Conservation (phyloP, 2,113 vertebrate species). For the Coturnix japonica region DNA sequence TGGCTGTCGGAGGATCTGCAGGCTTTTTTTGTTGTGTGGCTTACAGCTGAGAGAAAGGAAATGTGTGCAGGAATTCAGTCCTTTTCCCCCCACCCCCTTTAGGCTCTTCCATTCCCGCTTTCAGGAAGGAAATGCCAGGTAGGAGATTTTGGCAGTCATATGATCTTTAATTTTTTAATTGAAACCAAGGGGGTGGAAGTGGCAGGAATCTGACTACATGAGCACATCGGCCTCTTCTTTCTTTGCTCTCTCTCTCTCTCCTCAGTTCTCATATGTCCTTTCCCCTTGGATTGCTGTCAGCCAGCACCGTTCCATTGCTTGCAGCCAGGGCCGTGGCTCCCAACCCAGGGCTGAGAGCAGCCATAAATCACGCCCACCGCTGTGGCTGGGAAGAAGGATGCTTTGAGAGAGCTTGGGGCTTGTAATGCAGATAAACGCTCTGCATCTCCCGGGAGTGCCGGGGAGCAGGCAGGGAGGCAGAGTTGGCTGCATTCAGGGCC, state of each 20-base stretch:
- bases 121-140: not conserved
- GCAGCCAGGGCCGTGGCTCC: not conserved
- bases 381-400: constrained; percentile 17
- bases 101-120: not conserved
- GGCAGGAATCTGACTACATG: not conserved
- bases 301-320: not conserved
- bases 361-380: constrained; percentile 24
- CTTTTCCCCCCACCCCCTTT: not conserved
- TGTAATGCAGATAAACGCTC: constrained; percentile 55
- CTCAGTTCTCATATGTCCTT: not conserved
- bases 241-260: not conserved
- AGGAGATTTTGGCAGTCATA: not conserved
- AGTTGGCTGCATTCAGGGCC: constrained; percentile 25
- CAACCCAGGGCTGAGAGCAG: not conserved
- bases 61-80: not conserved
- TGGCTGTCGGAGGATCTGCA: constrained; percentile 1
- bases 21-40: not conserved
- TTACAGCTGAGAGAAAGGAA: not conserved
- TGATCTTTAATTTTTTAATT: not conserved
- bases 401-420: constrained; percentile 24
- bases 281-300: not conserved
- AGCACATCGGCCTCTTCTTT: not conserved
- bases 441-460: constrained; percentile 1
- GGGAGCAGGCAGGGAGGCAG: not conserved
- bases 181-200: not conserved